These are phyloP conservation scores for Trichoplusia ni DNA, from an alignment of 1,140 invertebrate species.

Conservation along the genomic window DNA sequence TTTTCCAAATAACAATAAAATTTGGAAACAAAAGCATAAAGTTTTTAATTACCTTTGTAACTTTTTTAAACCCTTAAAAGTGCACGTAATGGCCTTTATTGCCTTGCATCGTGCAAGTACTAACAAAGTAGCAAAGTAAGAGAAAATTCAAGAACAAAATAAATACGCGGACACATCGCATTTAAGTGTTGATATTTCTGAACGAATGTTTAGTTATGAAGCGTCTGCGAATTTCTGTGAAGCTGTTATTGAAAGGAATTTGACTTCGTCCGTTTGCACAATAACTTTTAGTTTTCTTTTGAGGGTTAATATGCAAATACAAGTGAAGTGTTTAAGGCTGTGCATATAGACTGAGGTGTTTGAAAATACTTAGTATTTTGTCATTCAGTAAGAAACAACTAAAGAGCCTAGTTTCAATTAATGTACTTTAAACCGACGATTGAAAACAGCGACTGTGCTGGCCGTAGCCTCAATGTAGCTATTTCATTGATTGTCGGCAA, in stretches of 20 bases:
- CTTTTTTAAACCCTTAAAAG: not conserved
- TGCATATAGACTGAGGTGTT: no score
- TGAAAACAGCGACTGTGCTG: no score
- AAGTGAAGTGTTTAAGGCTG: no score
- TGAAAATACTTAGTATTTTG: no score
- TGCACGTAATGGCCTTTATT: constrained; percentile 1
- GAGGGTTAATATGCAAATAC: not conserved
- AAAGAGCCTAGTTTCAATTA: no score
- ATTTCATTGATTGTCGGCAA: no score
- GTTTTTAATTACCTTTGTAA: no score
- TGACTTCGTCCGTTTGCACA: not conserved
- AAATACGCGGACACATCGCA: not conserved
- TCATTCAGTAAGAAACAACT: no score
- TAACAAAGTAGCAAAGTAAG: not conserved
- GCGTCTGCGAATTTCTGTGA: not conserved
- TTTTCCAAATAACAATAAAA: no score
- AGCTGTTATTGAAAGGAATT: not conserved
- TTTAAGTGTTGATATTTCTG: constrained; percentile 5
- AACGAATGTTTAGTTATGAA: not conserved
- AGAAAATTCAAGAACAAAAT: not conserved
- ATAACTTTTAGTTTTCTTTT: not conserved
- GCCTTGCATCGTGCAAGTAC: not conserved
- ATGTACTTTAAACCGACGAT: no score
- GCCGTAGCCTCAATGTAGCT: no score
- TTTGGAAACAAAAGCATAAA: no score